These are phyloP conservation scores for Acanthosepion lycidas DNA, from an alignment of 2,888 invertebrate species.

Conservation along the genomic window DNA sequence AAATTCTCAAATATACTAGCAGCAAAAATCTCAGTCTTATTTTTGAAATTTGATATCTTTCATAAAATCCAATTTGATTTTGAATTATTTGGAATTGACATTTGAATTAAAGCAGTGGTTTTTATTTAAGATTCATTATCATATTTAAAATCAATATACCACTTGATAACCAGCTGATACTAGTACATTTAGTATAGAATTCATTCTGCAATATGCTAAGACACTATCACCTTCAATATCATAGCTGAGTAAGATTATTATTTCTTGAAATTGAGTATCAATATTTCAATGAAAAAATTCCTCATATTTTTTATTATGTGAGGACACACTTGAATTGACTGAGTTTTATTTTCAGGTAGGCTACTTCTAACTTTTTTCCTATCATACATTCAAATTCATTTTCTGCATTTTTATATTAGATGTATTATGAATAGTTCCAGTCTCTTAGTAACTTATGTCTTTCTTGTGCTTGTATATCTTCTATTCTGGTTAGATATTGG, in stretches of 20 bases:
- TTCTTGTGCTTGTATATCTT: not conserved
- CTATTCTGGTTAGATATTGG: not conserved
- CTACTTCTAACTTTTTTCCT: not conserved
- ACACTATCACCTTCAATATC: too few relatives aligned
- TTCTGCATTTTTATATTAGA: not conserved
- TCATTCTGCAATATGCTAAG: too few relatives aligned
- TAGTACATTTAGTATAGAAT: too few relatives aligned
- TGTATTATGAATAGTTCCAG: not conserved
- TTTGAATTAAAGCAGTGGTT: too few relatives aligned
- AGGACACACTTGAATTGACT: not conserved
- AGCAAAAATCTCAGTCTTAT: not conserved
- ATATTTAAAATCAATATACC: too few relatives aligned
- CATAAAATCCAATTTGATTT: too few relatives aligned
- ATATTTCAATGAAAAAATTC: not conserved
- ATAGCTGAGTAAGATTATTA: too few relatives aligned
- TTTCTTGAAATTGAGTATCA: not conserved
- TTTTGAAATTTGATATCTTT: not conserved
- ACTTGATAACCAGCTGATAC: too few relatives aligned
- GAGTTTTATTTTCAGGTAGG: not conserved
- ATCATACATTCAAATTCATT: not conserved
- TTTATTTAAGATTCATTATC: too few relatives aligned
- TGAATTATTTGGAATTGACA: too few relatives aligned
- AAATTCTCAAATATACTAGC: not conserved
- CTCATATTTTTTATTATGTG: not conserved
- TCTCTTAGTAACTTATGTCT: not conserved